Percentiles rank a stretch among this genome's conserved stretches.
Evolutionary conservation across 1,140 invertebrate species (phyloP).

Genomic region (Trichonephila clavipes): DNA sequence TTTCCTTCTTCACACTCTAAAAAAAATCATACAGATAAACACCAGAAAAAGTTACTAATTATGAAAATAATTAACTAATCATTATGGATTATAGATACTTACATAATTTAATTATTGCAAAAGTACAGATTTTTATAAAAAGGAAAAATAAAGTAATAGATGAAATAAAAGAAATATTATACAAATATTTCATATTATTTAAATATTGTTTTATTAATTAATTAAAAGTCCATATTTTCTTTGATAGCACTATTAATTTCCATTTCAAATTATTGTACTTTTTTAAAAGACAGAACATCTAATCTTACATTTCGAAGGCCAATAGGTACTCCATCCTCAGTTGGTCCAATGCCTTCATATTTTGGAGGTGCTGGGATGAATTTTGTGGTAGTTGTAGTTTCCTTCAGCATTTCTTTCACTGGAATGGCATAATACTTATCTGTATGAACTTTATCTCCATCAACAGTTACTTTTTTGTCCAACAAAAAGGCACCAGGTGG

Average conservation of each 20-base stretch:
- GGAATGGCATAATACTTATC: conserved; percentile 75
- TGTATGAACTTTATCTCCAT: conserved; percentile 66
- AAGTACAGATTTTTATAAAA: neutral
- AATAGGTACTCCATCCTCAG: conserved; percentile 93
- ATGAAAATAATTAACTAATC: no score
- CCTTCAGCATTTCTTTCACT: conserved; percentile 51
- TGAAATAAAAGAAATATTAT: neutral
- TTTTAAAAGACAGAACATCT: no score
- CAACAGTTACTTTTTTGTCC: conserved; percentile 67
- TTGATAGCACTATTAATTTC: no score
- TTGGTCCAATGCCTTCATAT: conserved; percentile 94
- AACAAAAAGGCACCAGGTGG: conserved; percentile 67
- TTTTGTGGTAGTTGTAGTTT: conserved; percentile 80
- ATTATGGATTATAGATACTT: no score
- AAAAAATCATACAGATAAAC: neutral
- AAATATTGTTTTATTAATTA: neutral
- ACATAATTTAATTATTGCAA: no score
- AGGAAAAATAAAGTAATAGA: neutral
- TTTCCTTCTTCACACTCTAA: conserved; percentile 83
- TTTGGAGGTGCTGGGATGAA: conserved; percentile 88
- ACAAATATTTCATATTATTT: no score
- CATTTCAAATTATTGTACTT: no score
- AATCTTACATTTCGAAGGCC: conserved; percentile 93
- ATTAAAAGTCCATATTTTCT: neutral
- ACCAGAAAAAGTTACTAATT: no score